phyloP scores from a whole-genome alignment of 2,888 invertebrate species.

The Lasioglossum leucozonium region DNA sequence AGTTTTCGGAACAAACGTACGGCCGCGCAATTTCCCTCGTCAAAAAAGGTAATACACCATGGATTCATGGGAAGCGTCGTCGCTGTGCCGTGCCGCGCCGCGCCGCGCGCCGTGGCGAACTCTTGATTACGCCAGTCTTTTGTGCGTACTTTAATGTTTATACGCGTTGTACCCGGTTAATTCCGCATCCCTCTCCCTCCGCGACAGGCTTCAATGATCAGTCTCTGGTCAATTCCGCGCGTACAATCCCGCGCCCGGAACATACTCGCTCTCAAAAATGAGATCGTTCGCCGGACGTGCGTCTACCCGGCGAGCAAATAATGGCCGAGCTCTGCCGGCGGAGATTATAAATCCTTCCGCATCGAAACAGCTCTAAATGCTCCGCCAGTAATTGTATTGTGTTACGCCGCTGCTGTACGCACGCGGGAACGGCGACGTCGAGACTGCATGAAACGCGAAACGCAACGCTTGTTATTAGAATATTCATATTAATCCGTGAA shows the following conservation, averaged over 20 bases:
- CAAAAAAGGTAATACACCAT: conserved; percentile 53
- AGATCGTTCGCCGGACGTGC: neutral
- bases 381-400: neutral
- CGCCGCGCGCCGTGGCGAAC: neutral
- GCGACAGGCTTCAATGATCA: conserved; percentile 9
- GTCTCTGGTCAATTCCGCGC: conserved; percentile 9
- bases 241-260: neutral
- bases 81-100: neutral
- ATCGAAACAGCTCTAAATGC: neutral
- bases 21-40: conserved; percentile 39
- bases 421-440: neutral
- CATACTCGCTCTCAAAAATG: conserved; percentile 12
- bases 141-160: conserved; percentile 52
- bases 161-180: conserved; percentile 30
- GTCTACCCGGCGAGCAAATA: neutral
- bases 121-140: conserved; percentile 55
- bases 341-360: neutral
- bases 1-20: conserved; percentile 57
- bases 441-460: neutral
- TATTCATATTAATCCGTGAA: neutral
- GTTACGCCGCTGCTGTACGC: neutral
- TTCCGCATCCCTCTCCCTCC: conserved; percentile 4
- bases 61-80: conserved; percentile 39
- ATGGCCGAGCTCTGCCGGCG: neutral
- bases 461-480: neutral